Base-by-base conservation (phyloP, 1,140 invertebrate genomes). In the Rhopalosiphum padi region DNA sequence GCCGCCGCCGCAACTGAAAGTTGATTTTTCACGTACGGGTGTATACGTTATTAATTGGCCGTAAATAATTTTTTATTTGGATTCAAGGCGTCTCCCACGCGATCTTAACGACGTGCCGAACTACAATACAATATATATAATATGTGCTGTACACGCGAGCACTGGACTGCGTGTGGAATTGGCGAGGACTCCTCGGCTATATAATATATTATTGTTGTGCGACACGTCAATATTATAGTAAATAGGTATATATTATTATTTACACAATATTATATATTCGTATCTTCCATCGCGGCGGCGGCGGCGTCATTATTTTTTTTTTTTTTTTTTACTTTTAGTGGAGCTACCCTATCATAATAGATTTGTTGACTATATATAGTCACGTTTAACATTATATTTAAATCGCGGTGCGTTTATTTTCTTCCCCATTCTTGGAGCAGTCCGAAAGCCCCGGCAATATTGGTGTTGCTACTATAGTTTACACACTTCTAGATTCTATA, bases 11-110 rank as follows among this genome's bases (percentile, higher is more conserved):
- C 22, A 25, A 37, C 87, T 35, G 51, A 89, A 89, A 89, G 88
- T 89, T 41, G 51, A 53, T 55, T 89, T 37, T 89, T 89, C 48
- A 53, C 87, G 37, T 86, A 86, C 23, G 23, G 37, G 23, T 30
- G 83, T 43, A 46, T 30, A 85, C 86, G 21, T 35, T 48, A 25
- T 51, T 88, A 88, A 88, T 88, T 88, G 86, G 46, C 46, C 30
- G 46, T 88, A 88, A 88, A 88, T 51, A 86, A 46, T 86, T 86
- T 86, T 41, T 86, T 43, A 43, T 86, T 86, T 43, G 86, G 86
- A 88, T 88, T 51, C 86, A 51, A 88, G n/a, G 85, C 85, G 43
- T 87, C 85, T 87, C 85, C 85, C 85, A 43, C 37, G 37, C 37
- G 41, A 9, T 85, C 35, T 37, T 83, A 83, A 83, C 22, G n/a